phyloP scores from a whole-genome alignment of 2,888 invertebrate genomes.

The Odontocolon sp. region DNA sequence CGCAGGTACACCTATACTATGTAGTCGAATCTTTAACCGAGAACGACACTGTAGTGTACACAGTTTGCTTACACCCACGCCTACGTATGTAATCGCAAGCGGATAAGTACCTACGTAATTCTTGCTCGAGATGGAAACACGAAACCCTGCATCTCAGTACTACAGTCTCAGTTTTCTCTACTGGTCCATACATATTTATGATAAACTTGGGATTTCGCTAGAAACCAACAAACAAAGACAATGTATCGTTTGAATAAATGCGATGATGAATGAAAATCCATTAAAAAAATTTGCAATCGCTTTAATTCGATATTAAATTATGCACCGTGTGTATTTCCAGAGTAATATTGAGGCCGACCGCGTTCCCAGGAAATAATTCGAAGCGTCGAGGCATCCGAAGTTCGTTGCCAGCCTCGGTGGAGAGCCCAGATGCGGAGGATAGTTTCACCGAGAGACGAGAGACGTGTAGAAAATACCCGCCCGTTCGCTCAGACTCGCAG shows the following conservation, averaged over 20 bases:
- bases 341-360: conserved; percentile 37
- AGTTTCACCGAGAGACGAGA: conserved; percentile 28
- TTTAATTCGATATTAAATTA: conserved; percentile 8
- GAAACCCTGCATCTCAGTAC: conserved; percentile 39
- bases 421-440: conserved; percentile 22
- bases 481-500: conserved; percentile 20
- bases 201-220: not conserved
- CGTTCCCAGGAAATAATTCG: conserved; percentile 44
- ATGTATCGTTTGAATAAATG: not conserved
- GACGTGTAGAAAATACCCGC: conserved; percentile 30
- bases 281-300: not conserved
- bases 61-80: conserved; percentile 41
- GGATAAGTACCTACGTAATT: conserved; percentile 54
- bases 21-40: conserved; percentile 36
- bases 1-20: conserved; percentile 8
- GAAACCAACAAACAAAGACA: not conserved
- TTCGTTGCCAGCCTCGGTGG: conserved; percentile 8
- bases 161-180: conserved; percentile 7
- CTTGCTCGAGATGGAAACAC: conserved; percentile 46
- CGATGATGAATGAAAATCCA: not conserved
- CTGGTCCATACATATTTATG: not conserved
- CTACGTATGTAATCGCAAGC: conserved; percentile 51
- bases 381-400: conserved; percentile 30
- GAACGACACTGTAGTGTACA: conserved; percentile 28
- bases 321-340: conserved; percentile 4